Evolutionary conservation across 2,113 vertebrate species (phyloP), one percentile per base, ranked within the genome.

Genomic region (Penelope pileata): DNA sequence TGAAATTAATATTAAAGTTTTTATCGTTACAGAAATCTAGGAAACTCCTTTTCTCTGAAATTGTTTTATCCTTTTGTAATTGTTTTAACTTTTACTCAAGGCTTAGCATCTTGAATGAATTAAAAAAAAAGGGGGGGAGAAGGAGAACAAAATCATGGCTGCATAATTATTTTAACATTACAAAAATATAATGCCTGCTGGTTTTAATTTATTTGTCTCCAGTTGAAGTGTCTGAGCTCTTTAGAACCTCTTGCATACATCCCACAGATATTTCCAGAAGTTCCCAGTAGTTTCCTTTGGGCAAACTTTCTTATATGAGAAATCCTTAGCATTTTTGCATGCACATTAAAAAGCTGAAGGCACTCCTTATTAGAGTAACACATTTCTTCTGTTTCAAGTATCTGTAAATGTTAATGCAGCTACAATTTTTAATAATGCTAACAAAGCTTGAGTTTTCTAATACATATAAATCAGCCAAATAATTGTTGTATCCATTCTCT

Each of bases 401-500:
- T 43, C 29, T 66, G 8, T 54, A 66, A 75, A 56, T 7, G 1
- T 76, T 43, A 81, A 64, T 15, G 4, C 16, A 3, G 58, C 78
- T 42, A 34, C 50, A 6, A 18, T 30, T 36, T 59, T 50, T 6
- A 9, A 23, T 27, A 40, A 72, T 11, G 27, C n/a, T 16, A 47
- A n/a, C 36, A 60, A 76, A 59, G 2, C 7, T 47, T 50, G 53
- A 30, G 16, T 47, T 85, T 50, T n/a, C 63, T 51, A 67, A 56
- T 27, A 16, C 73, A 73, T 73, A 76, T 73, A 14, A 54, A 10
- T 40, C 29, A 56, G 17, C 4, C 15, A 62, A 59, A 66, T 22
- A 50, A 53, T 32, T 0, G 0, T 45, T 36, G 3, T 42, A 12
- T 2, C 10, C 9, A 2, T 69, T 62, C 32, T 60, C 14, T 70